These are phyloP conservation scores for Gila robusta DNA, from an alignment of 2,797 vertebrate genomes.

Conservation along the genomic window DNA sequence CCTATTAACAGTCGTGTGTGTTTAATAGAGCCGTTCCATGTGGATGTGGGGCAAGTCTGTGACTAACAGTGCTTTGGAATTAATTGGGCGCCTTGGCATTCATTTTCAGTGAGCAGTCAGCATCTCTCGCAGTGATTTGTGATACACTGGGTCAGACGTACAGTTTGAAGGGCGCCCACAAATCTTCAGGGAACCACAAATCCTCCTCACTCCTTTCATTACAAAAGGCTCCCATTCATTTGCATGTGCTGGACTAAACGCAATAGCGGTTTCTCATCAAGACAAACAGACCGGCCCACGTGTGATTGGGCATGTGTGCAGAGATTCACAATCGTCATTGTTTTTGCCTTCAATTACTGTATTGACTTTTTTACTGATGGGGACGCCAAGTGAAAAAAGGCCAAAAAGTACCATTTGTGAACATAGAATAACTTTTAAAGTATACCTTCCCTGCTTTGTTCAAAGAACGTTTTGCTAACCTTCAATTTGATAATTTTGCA, in stretches of 20 bases:
- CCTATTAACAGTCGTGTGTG: constrained; percentile 74
- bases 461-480: too few species aligned
- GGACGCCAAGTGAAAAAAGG: too few species aligned
- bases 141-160: constrained; percentile 69
- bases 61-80: constrained; percentile 76
- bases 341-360: not conserved
- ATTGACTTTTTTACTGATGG: not conserved
- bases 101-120: constrained; percentile 76
- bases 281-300: not conserved
- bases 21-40: constrained; percentile 66
- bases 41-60: constrained; percentile 70
- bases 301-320: not conserved
- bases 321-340: constrained; percentile 9
- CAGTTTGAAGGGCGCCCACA: constrained; percentile 68
- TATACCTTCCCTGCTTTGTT: too few species aligned
- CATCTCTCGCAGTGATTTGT: constrained; percentile 81
- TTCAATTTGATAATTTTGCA: too few species aligned
- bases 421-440: too few species aligned
- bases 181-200: constrained; percentile 65
- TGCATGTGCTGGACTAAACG: constrained; percentile 27
- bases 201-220: constrained; percentile 48
- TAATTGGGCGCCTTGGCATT: constrained; percentile 74
- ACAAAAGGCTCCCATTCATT: constrained; percentile 30
- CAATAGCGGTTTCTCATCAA: not conserved
- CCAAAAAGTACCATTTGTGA: too few species aligned